Conservation (phyloP, 2,797 vertebrate species). For the Semotilus atromaculatus region DNA sequence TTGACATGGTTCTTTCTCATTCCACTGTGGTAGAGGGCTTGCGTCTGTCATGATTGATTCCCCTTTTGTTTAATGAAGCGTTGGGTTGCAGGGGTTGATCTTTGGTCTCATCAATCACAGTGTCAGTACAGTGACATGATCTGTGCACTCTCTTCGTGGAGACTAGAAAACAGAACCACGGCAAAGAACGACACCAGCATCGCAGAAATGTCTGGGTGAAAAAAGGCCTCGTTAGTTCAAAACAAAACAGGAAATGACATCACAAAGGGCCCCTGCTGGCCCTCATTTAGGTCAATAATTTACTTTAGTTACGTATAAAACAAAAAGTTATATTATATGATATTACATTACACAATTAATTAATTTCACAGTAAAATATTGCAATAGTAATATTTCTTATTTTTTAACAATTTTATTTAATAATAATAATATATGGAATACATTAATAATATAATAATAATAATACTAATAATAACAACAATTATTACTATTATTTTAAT, state of each 20-base stretch:
- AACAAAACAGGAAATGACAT: not conserved
- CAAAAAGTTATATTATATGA: too few species aligned
- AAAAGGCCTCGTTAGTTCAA: not conserved
- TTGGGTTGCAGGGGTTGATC: slow-evolving; percentile 35
- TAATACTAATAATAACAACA: too few species aligned
- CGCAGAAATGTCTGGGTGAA: not conserved
- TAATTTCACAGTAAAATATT: not conserved
- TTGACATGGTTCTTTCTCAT: slow-evolving; percentile 53
- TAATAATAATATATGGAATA: not conserved
- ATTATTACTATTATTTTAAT: too few species aligned
- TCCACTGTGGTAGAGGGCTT: slow-evolving; percentile 29
- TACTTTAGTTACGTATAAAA: too few species aligned
- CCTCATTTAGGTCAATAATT: not conserved
- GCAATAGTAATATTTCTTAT: not conserved
- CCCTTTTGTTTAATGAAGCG: slow-evolving; percentile 51
- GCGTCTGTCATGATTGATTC: slow-evolving; percentile 45
- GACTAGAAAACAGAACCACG: not conserved
- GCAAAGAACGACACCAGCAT: not conserved
- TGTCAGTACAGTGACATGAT: slow-evolving; percentile 46
- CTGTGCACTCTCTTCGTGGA: slow-evolving; percentile 4
- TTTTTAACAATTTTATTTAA: not conserved
- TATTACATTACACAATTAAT: not conserved
- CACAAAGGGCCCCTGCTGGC: not conserved
- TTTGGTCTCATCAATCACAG: slow-evolving; percentile 49
- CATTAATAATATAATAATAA: too few species aligned